Percentiles rank a stretch among this genome's conserved stretches.
phyloP scores from a whole-genome alignment of 2,888 invertebrate genomes.

The Agrotis clavis region DNA sequence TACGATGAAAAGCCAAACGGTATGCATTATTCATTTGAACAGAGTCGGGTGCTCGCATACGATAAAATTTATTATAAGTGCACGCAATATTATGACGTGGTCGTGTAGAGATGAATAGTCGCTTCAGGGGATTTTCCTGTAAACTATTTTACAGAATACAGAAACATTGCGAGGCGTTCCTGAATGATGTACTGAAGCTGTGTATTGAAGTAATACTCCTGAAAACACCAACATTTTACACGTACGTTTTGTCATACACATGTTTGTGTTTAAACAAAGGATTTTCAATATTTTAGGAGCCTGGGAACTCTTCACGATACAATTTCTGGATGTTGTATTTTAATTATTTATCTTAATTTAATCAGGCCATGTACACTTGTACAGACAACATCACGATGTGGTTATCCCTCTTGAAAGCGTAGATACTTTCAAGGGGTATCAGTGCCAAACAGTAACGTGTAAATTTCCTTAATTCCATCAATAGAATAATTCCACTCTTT shows the following conservation, averaged over 20 bases:
- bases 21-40: constrained; percentile 83
- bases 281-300: too few species aligned
- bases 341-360: too few species aligned
- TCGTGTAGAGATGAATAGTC: constrained; percentile 50
- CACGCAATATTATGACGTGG: constrained; percentile 67
- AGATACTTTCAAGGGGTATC: too few species aligned
- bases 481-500: too few species aligned
- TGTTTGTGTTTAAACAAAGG: not conserved
- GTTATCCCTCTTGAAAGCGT: too few species aligned
- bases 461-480: too few species aligned
- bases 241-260: not conserved
- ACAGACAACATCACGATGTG: too few species aligned
- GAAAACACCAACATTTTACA: not conserved
- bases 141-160: not conserved
- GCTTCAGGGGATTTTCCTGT: constrained; percentile 21
- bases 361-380: too few species aligned
- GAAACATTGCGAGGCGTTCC: not conserved
- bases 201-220: not conserved
- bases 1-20: constrained; percentile 85
- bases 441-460: too few species aligned
- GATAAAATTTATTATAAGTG: constrained; percentile 75
- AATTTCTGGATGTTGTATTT: too few species aligned
- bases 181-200: constrained; percentile 1
- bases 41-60: constrained; percentile 71
- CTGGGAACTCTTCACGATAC: too few species aligned